Percentiles rank a stretch among this genome's conserved stretches.
These are phyloP conservation scores for Meteorus cinctellus DNA, from an alignment of 2,888 invertebrate genomes.

Conservation along the genomic window DNA sequence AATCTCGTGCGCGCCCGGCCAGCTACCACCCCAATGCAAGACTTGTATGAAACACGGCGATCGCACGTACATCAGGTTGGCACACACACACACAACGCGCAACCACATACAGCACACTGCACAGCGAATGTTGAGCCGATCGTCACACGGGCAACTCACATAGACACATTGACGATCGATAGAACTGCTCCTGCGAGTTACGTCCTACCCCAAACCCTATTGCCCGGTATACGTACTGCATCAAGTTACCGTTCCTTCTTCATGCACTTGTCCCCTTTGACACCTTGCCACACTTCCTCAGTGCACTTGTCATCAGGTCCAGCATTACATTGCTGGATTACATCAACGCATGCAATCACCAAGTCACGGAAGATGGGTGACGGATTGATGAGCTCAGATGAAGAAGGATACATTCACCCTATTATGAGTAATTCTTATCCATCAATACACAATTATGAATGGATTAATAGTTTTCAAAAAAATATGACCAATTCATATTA, in stretches of 20 bases:
- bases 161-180: constrained; percentile 63
- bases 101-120: background rate
- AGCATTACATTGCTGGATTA: background rate
- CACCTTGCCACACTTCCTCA: background rate
- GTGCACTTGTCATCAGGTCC: background rate
- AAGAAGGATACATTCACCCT: too few relatives aligned
- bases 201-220: constrained; percentile 61
- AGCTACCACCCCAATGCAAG: constrained; percentile 4
- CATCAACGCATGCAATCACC: background rate
- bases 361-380: background rate
- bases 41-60: background rate
- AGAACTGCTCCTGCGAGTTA: constrained; percentile 70
- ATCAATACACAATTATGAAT: too few relatives aligned
- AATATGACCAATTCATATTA: too few relatives aligned
- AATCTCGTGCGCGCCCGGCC: background rate
- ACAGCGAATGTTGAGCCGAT: constrained; percentile 44
- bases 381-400: too few relatives aligned
- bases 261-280: background rate
- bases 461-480: too few relatives aligned
- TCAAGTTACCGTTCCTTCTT: constrained; percentile 30
- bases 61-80: background rate
- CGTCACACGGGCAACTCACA: constrained; percentile 54
- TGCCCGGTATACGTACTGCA: constrained; percentile 46
- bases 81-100: background rate
- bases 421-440: too few relatives aligned